Conservation (phyloP, 2,797 vertebrate genomes). For the Emys orbicularis region DNA sequence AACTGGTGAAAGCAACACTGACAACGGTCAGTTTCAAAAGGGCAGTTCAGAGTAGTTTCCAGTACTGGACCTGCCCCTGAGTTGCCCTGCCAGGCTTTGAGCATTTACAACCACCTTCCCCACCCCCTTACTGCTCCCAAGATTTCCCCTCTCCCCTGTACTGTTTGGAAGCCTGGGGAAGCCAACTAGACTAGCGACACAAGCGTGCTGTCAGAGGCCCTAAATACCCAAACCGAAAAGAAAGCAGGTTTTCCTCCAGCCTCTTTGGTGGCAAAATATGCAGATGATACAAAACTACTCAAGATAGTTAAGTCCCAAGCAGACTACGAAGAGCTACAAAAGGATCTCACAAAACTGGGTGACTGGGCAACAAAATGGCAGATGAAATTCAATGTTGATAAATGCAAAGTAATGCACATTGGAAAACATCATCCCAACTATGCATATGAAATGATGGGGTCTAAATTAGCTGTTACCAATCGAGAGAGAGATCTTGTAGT, state of each 20-base stretch:
- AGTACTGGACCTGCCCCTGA: neutral
- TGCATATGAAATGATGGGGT: no score
- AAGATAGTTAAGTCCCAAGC: no score
- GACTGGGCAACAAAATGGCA: no score
- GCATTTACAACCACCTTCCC: neutral
- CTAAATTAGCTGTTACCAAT: no score
- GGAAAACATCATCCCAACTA: no score
- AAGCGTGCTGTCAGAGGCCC: fast-evolving
- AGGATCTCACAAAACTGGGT: no score
- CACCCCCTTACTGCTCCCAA: neutral
- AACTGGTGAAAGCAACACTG: neutral
- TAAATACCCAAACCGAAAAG: fast-evolving
- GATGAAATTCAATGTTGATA: no score
- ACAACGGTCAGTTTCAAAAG: neutral
- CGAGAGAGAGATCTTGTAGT: no score
- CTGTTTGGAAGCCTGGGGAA: neutral
- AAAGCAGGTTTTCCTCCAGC: fast-evolving
- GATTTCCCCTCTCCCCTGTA: neutral
- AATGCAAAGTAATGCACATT: no score
- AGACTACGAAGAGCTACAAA: no score
- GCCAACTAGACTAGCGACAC: neutral
- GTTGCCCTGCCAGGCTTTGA: neutral
- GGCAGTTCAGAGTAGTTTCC: neutral
- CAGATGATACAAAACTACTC: no score
- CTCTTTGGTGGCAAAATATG: neutral